phyloP scores from a whole-genome alignment of 2,797 vertebrate genomes.

The Tarsius wallacei region DNA sequence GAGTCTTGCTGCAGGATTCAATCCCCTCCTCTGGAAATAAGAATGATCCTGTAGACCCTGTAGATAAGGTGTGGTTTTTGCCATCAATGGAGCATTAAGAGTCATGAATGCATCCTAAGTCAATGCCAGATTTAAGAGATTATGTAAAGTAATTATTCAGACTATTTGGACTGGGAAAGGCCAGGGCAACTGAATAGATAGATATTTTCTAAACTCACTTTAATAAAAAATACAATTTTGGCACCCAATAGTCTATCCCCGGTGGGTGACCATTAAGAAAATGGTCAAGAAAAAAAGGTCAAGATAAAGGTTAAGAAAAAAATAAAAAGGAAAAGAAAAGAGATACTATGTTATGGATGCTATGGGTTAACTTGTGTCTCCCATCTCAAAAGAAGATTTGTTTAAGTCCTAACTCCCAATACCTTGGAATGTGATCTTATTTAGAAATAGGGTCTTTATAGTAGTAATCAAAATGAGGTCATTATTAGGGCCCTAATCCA shows the following conservation, averaged over 20 bases:
- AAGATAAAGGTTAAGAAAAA: not conserved
- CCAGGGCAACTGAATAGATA: not conserved
- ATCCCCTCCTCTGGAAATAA: not conserved
- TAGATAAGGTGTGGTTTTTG: not conserved
- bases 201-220: not conserved
- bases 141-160: not conserved
- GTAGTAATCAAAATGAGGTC: not conserved
- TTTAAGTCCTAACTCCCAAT: not conserved
- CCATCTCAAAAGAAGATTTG: not conserved
- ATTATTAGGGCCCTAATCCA: not conserved
- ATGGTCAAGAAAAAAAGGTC: not conserved
- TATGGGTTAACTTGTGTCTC: not conserved
- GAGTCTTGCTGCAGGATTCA: not conserved
- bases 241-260: not conserved
- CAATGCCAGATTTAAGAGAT: not conserved
- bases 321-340: not conserved
- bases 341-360: not conserved
- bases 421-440: not conserved
- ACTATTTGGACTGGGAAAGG: not conserved
- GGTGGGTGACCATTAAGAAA: not conserved
- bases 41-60: not conserved
- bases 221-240: not conserved
- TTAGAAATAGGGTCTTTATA: not conserved
- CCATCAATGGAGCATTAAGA: not conserved
- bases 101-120: not conserved